Evolutionary conservation across 2,113 vertebrate genomes (phyloP), one percentile per base, ranked within the genome.

Genomic region (Apus apus): DNA sequence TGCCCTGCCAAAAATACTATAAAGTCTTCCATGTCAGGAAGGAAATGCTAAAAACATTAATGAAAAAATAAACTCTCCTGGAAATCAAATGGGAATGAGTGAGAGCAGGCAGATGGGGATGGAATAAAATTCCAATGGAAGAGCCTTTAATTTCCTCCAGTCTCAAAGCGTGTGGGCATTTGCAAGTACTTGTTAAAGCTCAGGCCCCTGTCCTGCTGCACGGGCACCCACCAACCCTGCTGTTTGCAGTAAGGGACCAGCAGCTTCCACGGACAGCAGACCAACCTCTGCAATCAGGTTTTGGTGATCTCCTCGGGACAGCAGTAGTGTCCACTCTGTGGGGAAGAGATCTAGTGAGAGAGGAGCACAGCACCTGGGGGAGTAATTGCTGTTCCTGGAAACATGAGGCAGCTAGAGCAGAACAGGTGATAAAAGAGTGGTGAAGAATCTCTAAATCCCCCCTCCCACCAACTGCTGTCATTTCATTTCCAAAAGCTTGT

Each of bases 401-500:
- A 75, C 0, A 0, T 36, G 45, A 72, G 48, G 21, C 14, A 71
- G 64, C 23, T 46, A 29, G 40, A 86, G 38, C 45, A 54, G 56
- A 40, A n/a, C 40, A 71, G 13, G 14, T 62, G 43, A 43, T 65
- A 86, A 85, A 87, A 36, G 45, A 34, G 68, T 25, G 61, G n/a
- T 68, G 65, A 57, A 50, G 73, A 90, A 67, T 77, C 34, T 62
- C 79, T 66, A 46, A 67, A 36, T 40, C 66, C 30, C 36, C 20
- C 51, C 51, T 94, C 74, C 36, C 1, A 0, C 48, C 36, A 61
- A 40, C 36, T 11, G 57, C 77, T 95, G 77, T 90, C 50, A 81
- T 93, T 94, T 93, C 23, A 58, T 79, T 91, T 89, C 85, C 87
- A 62, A 82, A 94, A 94, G n/a, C 89, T 77, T 91, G 90, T 94